Evolutionary conservation across 2,113 vertebrate genomes (phyloP), one percentile per base, ranked within the genome.

Genomic region (Erinaceus europaeus): DNA sequence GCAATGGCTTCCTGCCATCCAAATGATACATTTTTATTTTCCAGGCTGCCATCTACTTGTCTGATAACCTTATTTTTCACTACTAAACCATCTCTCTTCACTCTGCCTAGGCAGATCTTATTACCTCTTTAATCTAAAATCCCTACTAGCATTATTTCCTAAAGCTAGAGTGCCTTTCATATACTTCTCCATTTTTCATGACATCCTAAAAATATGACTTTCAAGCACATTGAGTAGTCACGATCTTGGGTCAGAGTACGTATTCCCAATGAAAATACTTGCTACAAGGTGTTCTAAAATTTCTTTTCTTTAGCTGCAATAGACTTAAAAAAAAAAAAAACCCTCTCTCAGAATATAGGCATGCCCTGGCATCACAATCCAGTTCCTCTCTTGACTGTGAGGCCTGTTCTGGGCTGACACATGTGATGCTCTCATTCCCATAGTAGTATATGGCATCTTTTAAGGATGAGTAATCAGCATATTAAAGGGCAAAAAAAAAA

Each of bases 41-140:
- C 73, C 34, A 91, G 89, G 53, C 84, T 90, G 93, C 90, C 90
- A 75, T 82, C 91, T 87, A 82, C 86, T 87, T 88, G 92, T 84
- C 89, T 92, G 92, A 93, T 80, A 91, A 84, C 69, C 77, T 89
- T 71, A 89, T 87, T 93, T 92, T 82, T 94, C 84, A 94, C 84
- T 36, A 23, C 76, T 81, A 62, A 89, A n/a, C 86, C 40, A 42
- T 64, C 80, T 84, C 94, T 93, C 86, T 61, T 78, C 93, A 72
- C 88, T 95, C 84, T 86, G 77, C 74, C 71, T 53, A 78, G 68
- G 86, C 89, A 91, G 92, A 82, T 87, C 89, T 90, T 89, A 92
- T 74, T 79, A 84, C 59, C 73, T 86, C 86, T 91, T 91, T 94
- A 88, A 95, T 90, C 89, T 89, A 79, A 93, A 86, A 86, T 72